Base-by-base conservation (phyloP, 2,888 invertebrate species). In the Chloroclystis v-ata region DNA sequence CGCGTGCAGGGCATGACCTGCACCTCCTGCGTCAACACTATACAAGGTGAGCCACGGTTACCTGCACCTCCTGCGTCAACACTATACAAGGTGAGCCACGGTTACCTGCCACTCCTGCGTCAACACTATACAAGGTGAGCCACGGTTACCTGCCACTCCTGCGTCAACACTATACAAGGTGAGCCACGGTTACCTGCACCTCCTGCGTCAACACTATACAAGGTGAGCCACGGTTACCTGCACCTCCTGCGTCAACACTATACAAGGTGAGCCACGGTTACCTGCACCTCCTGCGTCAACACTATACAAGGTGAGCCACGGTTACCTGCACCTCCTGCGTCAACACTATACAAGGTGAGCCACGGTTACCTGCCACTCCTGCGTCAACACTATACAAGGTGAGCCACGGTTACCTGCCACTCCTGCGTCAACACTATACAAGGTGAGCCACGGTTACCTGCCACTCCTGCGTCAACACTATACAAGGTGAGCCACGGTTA, bases 161-260 rank as follows among this genome's bases (percentile, higher is more conserved):
- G 97, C 72, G 97, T 97, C 30, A 92, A 92, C 52, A 95, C 91
- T 68, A 97, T 98, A 43, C 94, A 97, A 78, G 91, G 92, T 89
- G 75, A 14, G 14, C 2, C 5, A 26, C 32, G 10, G 85, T 57
- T 55, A 57, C 57, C 0, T 97, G 97, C 61, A 91, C 93, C 68
- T 95, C 95, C 3, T 98, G 97, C 72, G 97, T 97, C 30, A 92
- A 92, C 52, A 95, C 91, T 68, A 97, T 98, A 43, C 94, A n/a
- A n/a, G n/a, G n/a, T n/a, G n/a, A n/a, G n/a, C n/a, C n/a, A n/a
- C n/a, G n/a, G n/a, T n/a, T n/a, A 57, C 57, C 0, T 97, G 97
- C 61, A 91, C 93, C 68, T 95, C 95, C 3, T 98, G 97, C 72
- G 97, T 97, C 30, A 92, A 92, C 52, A 95, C 91, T 68, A 97